Evolutionary conservation across 2,888 invertebrate genomes (phyloP).

Genomic region (Drosophila ustulata): DNA sequence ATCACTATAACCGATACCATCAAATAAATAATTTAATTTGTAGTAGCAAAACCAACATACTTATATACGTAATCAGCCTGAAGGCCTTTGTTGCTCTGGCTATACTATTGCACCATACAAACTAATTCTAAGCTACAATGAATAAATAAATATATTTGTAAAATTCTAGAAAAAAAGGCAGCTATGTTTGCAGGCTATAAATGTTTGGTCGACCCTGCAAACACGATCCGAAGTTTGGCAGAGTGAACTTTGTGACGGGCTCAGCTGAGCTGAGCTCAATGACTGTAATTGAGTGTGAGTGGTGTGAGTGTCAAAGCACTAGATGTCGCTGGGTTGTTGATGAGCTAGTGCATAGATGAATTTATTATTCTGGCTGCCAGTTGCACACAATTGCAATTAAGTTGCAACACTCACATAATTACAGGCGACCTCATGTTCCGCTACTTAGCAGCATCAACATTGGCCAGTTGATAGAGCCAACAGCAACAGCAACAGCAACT

Average conservation of each 20-base stretch:
- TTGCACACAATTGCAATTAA: constrained; percentile 84
- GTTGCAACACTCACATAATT: constrained; percentile 83
- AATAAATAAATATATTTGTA: too few species aligned
- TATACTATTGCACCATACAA: too few species aligned
- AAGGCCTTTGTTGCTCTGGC: too few species aligned
- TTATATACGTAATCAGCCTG: too few species aligned
- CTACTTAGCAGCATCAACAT: constrained; percentile 79
- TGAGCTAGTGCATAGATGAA: constrained; percentile 63
- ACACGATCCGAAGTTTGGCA: constrained; percentile 52
- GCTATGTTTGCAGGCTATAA: too few species aligned
- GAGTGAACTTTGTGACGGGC: constrained; percentile 35
- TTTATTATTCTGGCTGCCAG: constrained; percentile 83
- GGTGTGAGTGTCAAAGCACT: constrained; percentile 15
- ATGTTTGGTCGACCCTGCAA: neutral
- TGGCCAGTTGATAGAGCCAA: constrained; percentile 65
- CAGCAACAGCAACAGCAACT: constrained; percentile 19
- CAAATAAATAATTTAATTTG: too few species aligned
- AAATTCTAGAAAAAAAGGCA: too few species aligned
- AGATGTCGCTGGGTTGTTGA: constrained; percentile 14
- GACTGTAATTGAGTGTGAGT: constrained; percentile 18
- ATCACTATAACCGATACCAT: too few species aligned
- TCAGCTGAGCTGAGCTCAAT: constrained; percentile 1
- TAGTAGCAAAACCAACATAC: too few species aligned
- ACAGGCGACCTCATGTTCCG: constrained; percentile 83
- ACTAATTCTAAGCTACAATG: too few species aligned